Conservation (phyloP, 2,888 invertebrate genomes). For the Formica aserva region DNA sequence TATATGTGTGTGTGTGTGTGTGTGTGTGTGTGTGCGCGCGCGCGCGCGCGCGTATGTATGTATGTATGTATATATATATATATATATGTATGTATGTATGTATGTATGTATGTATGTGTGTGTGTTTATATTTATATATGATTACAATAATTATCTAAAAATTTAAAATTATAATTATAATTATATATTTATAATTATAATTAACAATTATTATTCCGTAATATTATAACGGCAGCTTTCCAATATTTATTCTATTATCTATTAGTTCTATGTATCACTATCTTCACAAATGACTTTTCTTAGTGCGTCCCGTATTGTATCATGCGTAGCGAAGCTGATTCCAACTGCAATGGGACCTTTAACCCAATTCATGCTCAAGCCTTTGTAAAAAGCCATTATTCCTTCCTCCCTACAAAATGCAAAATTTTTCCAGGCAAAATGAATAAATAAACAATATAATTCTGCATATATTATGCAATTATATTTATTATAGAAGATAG, state of each 20-base stretch:
- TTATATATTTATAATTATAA: slow-evolving; percentile 15
- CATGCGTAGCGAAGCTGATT: slow-evolving; percentile 98
- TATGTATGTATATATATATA: too few species aligned
- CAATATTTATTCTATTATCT: slow-evolving; percentile 12
- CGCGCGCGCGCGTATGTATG: too few species aligned
- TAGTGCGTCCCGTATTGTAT: slow-evolving; percentile 90
- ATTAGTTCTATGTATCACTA: not conserved
- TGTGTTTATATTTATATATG: too few species aligned
- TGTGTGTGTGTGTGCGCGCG: too few species aligned
- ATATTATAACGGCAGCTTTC: slow-evolving; percentile 3
- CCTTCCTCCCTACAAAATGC: slow-evolving; percentile 92
- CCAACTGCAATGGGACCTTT: slow-evolving; percentile 96
- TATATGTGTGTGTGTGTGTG: too few species aligned
- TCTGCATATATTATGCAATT: not conserved
- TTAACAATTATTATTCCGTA: slow-evolving; percentile 15
- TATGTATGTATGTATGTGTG: too few species aligned
- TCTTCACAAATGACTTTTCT: slow-evolving; percentile 80
- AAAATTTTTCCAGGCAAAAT: slow-evolving; percentile 7
- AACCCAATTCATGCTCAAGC: slow-evolving; percentile 99
- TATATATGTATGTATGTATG: too few species aligned
- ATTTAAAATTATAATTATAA: slow-evolving; percentile 28
- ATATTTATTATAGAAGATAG: not conserved
- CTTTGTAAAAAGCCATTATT: slow-evolving; percentile 97
- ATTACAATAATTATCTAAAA: too few species aligned
- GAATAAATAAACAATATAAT: not conserved